Evolutionary conservation across 2,797 vertebrate species (phyloP), one percentile per base, ranked within the genome.

Genomic region (Rhinella marina): DNA sequence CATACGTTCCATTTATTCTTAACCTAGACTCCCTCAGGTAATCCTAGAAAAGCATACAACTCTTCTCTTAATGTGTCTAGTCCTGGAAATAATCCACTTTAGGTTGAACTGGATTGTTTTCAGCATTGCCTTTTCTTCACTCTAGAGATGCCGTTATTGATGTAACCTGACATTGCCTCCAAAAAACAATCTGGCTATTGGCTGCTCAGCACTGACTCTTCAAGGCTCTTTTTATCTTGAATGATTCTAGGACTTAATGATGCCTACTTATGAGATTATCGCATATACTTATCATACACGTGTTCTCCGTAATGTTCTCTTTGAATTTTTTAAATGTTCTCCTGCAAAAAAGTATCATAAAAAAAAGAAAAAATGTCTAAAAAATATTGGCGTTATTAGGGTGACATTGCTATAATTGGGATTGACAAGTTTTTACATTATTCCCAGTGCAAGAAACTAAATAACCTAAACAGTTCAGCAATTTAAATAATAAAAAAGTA

Each of bases 401-500:
- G 16, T 41, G 68, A 8, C 32, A 73, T 48, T 72, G 10, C 1
- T 52, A n/a, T 76, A 52, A 48, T 52, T 41, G 8, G 41, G 70
- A 72, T 32, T 10, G 7, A 41, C 72, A 75, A 75, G 72, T 41
- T 17, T 72, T 52, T 84, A 54, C 29, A 73, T 29, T 85, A 85
- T 85, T 76, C 52, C 7, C 62, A 82, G 3, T 68, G 23, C 17
- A 75, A 61, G 14, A 62, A 61, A 61, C 17, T 1, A 27, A 83
- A 57, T n/a, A 72, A 41, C 8, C 52, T 41, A 84, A 84, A 84
- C 66, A 56, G 52, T 84, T 72, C 25, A 54, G 27, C 48, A 68
- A 48, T 82, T 68, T 68, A 84, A 84, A 73, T 57, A 29, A 66
- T n/a, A 64, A 77, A 76, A 25, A 85, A 52, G 59, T 85, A 66